Base-by-base conservation (phyloP, 2,113 vertebrate species). In the Amphilophus citrinellus region DNA sequence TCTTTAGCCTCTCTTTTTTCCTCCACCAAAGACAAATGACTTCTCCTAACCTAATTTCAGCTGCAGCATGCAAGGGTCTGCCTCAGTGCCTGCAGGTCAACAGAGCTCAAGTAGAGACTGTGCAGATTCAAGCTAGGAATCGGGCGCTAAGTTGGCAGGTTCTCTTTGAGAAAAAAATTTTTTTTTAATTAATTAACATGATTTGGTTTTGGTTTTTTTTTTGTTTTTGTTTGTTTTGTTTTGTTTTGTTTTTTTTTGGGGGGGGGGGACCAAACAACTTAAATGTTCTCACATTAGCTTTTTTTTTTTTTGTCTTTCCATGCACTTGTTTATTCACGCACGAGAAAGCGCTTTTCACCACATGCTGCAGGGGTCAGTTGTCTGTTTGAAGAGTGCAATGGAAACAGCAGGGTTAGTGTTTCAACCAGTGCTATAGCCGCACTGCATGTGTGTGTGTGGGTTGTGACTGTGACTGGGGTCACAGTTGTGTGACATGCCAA, bases 31-130 rank as follows among this genome's bases (percentile, higher is more conserved):
- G 87, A 92, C 84, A 82, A 89, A 93, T 89, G 89, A 84, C 89
- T 95, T 88, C 89, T 92, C 42, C 89, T 94, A 94, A 91, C 85
- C 87, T 94, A 82, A 94, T 93, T 95, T 92, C 91, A 88, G 88
- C 88, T 66, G 88, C 27, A 60, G 77, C 90, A 79, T 88, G 89
- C 60, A n/a, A 81, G 8, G 92, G 89, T 85, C 92, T 82, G 89
- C 88, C 91, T 91, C 65, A 4, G 71, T 79, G 90, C 68, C 85
- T 93, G 91, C 75, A 88, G 84, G 90, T 87, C 84, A 92, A 78
- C 82, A 84, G 81, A 60, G 61, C 94, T 93, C 89, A 83, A 93
- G 78, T 56, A 88, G 90, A 89, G 82, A n/a, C 59, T 92, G 88
- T 63, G 27, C 89, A 90, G 92, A 94, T 92, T 91, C 83, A 2